Base-by-base conservation (phyloP, 2,113 vertebrate genomes). In the Felis chaus region DNA sequence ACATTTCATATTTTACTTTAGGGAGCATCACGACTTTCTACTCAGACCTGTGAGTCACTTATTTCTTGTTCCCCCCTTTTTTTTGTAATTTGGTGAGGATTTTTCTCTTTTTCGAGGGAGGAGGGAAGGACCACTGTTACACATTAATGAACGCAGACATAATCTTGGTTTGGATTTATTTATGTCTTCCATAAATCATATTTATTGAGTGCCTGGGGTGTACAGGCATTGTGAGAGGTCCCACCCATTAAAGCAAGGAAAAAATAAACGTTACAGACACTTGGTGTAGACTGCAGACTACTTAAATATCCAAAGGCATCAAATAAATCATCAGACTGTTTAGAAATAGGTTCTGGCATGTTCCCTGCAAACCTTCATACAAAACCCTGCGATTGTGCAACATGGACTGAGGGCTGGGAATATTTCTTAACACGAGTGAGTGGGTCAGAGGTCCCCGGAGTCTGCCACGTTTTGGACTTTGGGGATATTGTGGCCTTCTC, bases 171-270 rank as follows among this genome's bases (percentile, higher is more conserved):
- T 96, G 78, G 96, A 98, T 97, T 97, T 98, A 97, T 97, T 98
- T 97, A 98, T 91, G 94, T 97, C 97, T 96, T 88, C 84, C 97
- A 97, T 98, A 98, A 98, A 98, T 98, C 98, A 97, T 96, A 97
- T 97, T 98, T 98, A 98, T 98, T 97, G 98, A 98, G 97, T 94
- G 97, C 97, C 97, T 97, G 91, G 97, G 97, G 97, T 97, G 94
- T 95, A 93, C 97, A 97, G 94, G 55, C 95, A 31, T 93, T 86
- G 92, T 95, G 97, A 98, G 96, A 95, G 94, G 97, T 91, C 97
- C 96, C 78, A 91, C 97, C 97, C 97, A 97, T 98, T 98, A 98
- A 97, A 97, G 96, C 92, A 85, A 96, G 95, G 96, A 61, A 92
- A 97, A 97, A 97, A 97, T 97, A 98, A 98, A 98, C 97, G 96